Conservation (phyloP, 2,888 invertebrate genomes). For the Oeneis ivallda region DNA sequence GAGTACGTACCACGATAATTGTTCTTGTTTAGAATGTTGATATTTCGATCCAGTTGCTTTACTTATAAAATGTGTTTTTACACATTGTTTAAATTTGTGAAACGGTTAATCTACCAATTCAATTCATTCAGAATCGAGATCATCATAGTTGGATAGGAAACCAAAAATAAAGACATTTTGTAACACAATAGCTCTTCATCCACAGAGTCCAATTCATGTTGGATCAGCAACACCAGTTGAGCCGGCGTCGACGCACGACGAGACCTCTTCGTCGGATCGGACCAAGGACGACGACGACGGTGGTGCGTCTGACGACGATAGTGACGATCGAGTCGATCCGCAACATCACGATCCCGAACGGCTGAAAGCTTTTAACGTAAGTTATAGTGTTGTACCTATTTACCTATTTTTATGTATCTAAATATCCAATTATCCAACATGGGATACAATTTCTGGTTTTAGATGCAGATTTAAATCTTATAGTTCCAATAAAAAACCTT, state of each 20-base stretch:
- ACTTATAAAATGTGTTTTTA: too few species aligned
- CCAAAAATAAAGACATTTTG: background rate
- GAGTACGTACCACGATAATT: too few species aligned
- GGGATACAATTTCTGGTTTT: too few species aligned
- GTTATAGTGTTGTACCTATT: constrained; percentile 51
- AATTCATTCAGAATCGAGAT: too few species aligned
- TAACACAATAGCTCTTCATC: constrained; percentile 19
- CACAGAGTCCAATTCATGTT: constrained; percentile 85
- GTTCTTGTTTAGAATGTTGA: too few species aligned
- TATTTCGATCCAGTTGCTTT: too few species aligned
- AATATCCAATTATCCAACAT: too few species aligned
- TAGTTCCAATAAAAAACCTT: too few species aligned
- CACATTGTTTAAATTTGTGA: too few species aligned
- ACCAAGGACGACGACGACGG: constrained; percentile 89
- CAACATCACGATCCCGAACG: constrained; percentile 95
- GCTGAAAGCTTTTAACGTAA: constrained; percentile 97
- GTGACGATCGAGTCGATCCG: constrained; percentile 94
- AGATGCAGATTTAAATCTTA: too few species aligned
- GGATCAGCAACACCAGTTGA: constrained; percentile 75
- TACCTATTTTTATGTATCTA: too few species aligned
- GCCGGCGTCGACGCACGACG: constrained; percentile 88
- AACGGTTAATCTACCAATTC: too few species aligned
- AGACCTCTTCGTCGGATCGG: constrained; percentile 93
- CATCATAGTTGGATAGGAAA: background rate
- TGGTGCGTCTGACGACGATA: constrained; percentile 89